Evolutionary conservation across 2,113 vertebrate species (phyloP).

Genomic region (Myocastor coypus): DNA sequence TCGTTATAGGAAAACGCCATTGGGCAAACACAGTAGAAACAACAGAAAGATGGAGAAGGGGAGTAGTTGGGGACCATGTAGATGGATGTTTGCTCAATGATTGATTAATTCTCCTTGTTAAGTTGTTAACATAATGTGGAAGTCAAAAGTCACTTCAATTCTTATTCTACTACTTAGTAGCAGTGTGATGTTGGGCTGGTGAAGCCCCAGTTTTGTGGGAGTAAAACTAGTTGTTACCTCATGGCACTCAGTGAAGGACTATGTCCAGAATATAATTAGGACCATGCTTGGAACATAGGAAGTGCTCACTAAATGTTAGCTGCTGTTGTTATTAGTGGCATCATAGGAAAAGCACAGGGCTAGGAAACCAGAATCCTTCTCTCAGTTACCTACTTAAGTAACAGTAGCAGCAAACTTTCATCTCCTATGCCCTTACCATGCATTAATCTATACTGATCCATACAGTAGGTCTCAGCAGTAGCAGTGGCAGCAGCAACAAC

Average conservation of each 20-base stretch:
- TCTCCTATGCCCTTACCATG: background rate
- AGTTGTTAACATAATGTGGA: background rate
- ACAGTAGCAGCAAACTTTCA: background rate
- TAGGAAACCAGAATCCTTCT: background rate
- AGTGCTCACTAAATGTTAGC: background rate
- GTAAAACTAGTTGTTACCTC: background rate
- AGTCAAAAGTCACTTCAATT: background rate
- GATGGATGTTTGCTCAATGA: background rate
- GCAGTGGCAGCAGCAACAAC: background rate
- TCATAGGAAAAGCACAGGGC: background rate
- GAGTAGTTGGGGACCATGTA: background rate
- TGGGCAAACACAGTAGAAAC: background rate
- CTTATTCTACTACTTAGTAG: background rate
- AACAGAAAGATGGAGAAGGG: background rate
- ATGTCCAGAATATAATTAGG: background rate
- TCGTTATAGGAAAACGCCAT: background rate
- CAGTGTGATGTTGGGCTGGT: background rate
- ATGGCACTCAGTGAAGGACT: background rate
- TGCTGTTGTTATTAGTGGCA: background rate
- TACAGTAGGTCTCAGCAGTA: background rate
- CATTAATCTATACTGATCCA: background rate
- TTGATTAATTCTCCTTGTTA: background rate
- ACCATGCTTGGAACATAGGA: background rate
- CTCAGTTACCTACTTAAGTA: background rate
- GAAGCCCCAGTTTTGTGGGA: background rate